phyloP scores from a whole-genome alignment of 2,113 vertebrate species.

The Spea bombifrons region DNA sequence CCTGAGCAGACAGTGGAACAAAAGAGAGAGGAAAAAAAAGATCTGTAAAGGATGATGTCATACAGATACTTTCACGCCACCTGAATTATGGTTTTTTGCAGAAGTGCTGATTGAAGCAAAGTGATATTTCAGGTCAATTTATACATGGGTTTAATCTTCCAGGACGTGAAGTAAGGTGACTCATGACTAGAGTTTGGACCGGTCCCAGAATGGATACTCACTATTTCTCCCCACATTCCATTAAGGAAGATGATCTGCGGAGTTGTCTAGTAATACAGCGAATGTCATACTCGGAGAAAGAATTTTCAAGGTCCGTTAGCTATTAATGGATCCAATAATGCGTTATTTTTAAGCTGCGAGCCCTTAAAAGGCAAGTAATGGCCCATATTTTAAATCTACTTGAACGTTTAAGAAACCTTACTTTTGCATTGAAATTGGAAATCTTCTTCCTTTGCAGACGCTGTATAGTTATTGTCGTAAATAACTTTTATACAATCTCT shows the following conservation, averaged over 20 bases:
- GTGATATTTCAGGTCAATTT: constrained; percentile 42
- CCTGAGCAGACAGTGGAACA: constrained; percentile 20
- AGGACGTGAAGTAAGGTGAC: constrained; percentile 43
- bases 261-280: constrained; percentile 15
- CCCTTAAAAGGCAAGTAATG: neutral
- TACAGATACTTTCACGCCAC: neutral
- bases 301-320: neutral
- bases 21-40: constrained; percentile 16
- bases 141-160: constrained; percentile 44
- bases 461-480: no score
- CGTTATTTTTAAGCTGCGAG: neutral
- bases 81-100: constrained; percentile 24
- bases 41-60: constrained; percentile 43
- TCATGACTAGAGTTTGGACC: constrained; percentile 40
- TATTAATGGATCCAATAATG: neutral
- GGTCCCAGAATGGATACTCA: constrained; percentile 25
- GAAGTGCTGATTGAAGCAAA: constrained; percentile 38
- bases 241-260: constrained; percentile 28
- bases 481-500: no score
- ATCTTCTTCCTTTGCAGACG: no score
- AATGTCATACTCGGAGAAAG: neutral
- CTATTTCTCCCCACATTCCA: constrained; percentile 30
- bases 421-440: no score
- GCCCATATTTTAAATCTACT: neutral
- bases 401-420: no score